Percentiles rank a stretch among this genome's conserved stretches.
These are phyloP conservation scores for Bradypodion pumilum DNA, from an alignment of 2,797 vertebrate genomes.

Conservation along the genomic window DNA sequence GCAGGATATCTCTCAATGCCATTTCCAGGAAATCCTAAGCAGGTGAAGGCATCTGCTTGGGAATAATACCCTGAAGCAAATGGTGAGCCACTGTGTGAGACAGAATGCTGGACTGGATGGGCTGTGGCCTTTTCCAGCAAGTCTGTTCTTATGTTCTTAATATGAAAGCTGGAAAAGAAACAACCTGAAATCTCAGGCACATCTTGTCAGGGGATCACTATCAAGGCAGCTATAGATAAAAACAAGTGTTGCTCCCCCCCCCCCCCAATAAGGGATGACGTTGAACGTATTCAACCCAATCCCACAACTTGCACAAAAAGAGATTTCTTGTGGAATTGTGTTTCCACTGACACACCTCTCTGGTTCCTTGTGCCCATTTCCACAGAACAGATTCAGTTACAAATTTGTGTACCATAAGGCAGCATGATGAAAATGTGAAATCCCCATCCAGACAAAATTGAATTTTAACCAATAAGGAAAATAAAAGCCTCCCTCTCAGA, in stretches of 20 bases:
- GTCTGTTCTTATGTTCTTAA: too few relatives aligned
- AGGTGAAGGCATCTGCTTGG: too few relatives aligned
- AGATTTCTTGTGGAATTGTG: not conserved
- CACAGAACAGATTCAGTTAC: not conserved
- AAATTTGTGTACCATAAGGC: not conserved
- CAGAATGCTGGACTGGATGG: too few relatives aligned
- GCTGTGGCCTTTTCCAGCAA: too few relatives aligned
- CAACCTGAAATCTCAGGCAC: conserved; percentile 16
- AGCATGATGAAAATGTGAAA: not conserved
- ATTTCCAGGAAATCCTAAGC: too few relatives aligned
- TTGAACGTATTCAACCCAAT: not conserved
- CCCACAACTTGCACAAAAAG: not conserved
- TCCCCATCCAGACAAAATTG: not conserved
- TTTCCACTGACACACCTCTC: not conserved
- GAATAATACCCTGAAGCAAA: too few relatives aligned
- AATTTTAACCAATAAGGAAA: conserved; percentile 1
- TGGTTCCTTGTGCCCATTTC: not conserved
- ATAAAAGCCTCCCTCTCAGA: not conserved
- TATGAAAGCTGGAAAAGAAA: conserved; percentile 19
- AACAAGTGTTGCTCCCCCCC: not conserved
- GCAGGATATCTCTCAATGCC: too few relatives aligned
- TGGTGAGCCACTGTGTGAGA: too few relatives aligned
- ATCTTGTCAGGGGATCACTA: conserved; percentile 6
- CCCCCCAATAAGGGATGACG: not conserved
- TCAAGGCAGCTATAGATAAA: not conserved